A percentile compares a stretch with the other conserved stretches of the same genome.
phyloP scores from a whole-genome alignment of 2,797 vertebrate genomes.

The Ctenopoma multispine region DNA sequence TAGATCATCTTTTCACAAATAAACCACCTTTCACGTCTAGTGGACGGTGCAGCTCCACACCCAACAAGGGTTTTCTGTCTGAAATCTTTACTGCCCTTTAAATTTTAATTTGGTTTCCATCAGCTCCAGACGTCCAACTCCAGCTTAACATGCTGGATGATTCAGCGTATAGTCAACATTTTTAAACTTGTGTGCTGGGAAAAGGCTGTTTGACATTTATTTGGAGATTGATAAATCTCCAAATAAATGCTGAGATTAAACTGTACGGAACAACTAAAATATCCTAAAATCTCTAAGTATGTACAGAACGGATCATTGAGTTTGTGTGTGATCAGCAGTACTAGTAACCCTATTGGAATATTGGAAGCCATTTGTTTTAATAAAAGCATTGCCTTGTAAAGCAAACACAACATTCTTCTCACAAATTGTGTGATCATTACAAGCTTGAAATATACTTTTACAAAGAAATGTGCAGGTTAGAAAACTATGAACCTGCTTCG shows the following conservation, averaged over 20 bases:
- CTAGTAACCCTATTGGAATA: background rate
- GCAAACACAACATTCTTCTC: background rate
- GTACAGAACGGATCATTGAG: background rate
- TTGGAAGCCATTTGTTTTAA: background rate
- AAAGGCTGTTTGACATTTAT: background rate
- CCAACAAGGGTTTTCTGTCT: conserved; percentile 5
- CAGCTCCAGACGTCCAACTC: background rate
- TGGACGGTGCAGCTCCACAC: background rate
- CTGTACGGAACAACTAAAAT: background rate
- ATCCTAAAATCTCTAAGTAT: background rate
- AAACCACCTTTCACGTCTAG: conserved; percentile 12
- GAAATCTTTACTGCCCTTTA: background rate
- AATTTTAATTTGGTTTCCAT: background rate
- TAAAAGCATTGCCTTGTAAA: background rate
- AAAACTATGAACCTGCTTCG: background rate
- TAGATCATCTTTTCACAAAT: background rate
- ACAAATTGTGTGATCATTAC: background rate
- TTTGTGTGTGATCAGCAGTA: background rate
- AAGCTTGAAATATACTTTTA: background rate
- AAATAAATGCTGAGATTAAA: background rate
- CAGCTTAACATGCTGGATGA: background rate
- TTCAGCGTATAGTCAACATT: background rate
- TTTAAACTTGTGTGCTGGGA: background rate
- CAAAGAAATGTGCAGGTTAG: background rate
- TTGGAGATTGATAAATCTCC: background rate